Evolutionary conservation across 2,797 vertebrate species (phyloP), one percentile per base, ranked within the genome.

Genomic region (Oophaga sylvatica): DNA sequence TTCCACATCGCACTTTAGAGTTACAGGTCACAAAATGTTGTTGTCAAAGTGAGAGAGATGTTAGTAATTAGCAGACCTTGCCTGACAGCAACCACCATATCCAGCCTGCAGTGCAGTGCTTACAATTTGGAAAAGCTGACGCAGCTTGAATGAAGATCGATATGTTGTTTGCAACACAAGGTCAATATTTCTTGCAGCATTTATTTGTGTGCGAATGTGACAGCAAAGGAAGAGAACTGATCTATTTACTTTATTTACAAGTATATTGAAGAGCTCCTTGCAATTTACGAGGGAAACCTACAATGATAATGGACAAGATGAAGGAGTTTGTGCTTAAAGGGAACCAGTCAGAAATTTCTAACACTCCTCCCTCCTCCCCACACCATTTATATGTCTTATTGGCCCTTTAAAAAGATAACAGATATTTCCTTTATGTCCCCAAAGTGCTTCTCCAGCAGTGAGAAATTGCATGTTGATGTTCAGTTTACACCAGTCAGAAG

Each of bases 151-250:
- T 89, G 63, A 89, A 79, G 88, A 89, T 89, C 88, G 83, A 89
- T 89, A 79, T 83, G 84, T 86, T 89, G 88, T 89, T 89, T 89
- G 88, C 84, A 81, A 89, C 80, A 71, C 84, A 89, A 89, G 88
- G 88, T 89, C 88, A 89, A 89, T 89, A 89, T 86, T 86, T 89
- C 88, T 89, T 79, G 80, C 84, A 83, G 88, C 53, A 86, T 89
- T 88, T 88, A 80, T 81, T 89, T 86, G 73, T 89, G 87, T 75
- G 83, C 63, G 62, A 88, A 26, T 85, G 84, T 86, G 73, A 78
- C 88, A 80, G 88, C 84, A 71, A 83, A 48, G 48, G 75, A 81
- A 86, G 53, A 78, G 80, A 83, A 83, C 80, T 82, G 75, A 83
- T 86, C 84, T 86, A 82, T 82, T 85, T 63, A 80, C 59, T 77